A percentile compares a stretch with the other conserved stretches of the same genome.
Conservation (phyloP, 2,888 invertebrate species). For the Parnassius glacialis region DNA sequence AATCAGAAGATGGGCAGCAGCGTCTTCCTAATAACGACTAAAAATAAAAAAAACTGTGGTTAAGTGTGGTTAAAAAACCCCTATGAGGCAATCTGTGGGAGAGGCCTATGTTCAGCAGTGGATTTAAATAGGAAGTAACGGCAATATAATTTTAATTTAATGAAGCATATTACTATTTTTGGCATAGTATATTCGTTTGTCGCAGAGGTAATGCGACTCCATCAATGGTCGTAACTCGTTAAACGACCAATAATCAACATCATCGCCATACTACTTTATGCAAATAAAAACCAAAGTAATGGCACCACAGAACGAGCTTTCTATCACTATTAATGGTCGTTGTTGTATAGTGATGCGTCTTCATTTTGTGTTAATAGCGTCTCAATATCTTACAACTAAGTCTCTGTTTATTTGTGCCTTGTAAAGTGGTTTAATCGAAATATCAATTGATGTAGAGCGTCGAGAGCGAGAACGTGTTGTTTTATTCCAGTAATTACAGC, state of each 20-base stretch:
- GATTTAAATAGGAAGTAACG: too few species aligned
- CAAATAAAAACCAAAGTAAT: conserved; percentile 12
- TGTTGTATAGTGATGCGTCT: conserved; percentile 11
- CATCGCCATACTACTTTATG: background rate
- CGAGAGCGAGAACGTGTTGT: conserved; percentile 20
- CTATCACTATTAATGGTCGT: conserved; percentile 9
- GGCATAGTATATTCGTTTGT: too few species aligned
- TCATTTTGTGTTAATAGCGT: conserved; percentile 19
- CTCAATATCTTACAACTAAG: background rate
- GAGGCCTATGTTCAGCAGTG: too few species aligned
- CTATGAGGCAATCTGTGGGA: too few species aligned
- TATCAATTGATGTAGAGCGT: conserved; percentile 15
- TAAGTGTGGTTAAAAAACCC: too few species aligned
- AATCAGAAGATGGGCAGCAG: too few species aligned
- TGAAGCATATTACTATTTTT: too few species aligned
- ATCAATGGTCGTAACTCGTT: background rate
- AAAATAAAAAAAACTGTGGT: too few species aligned
- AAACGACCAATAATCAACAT: background rate
- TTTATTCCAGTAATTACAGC: conserved; percentile 22
- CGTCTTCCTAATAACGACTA: too few species aligned
- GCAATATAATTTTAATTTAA: too few species aligned
- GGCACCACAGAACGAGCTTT: background rate
- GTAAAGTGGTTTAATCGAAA: conserved; percentile 18
- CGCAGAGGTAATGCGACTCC: too few species aligned
- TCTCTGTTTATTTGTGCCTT: conserved; percentile 4